Conservation (phyloP, 2,888 invertebrate species). For the Dioctria rufipes region DNA sequence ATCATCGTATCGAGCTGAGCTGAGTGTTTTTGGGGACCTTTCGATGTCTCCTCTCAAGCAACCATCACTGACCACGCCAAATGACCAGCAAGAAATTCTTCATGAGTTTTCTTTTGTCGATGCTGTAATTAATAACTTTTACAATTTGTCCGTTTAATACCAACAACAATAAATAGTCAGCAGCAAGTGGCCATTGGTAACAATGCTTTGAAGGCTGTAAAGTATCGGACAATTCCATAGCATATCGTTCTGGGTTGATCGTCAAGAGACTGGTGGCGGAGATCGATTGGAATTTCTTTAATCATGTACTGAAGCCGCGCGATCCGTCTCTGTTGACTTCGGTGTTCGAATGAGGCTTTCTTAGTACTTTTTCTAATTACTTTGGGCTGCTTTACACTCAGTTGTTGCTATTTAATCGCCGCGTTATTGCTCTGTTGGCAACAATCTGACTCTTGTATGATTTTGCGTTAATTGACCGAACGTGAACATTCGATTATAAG, state of each 20-base stretch:
- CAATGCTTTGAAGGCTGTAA: slow-evolving; percentile 29
- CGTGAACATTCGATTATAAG: slow-evolving; percentile 46
- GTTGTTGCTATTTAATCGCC: slow-evolving; percentile 34
- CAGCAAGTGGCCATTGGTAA: slow-evolving; percentile 13
- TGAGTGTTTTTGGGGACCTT: slow-evolving; percentile 4
- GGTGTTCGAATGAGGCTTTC: slow-evolving; percentile 32
- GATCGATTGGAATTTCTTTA: slow-evolving; percentile 53
- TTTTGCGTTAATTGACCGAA: slow-evolving; percentile 53
- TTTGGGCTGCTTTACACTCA: slow-evolving; percentile 44
- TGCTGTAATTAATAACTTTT: slow-evolving; percentile 53
- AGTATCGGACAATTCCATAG: slow-evolving; percentile 15
- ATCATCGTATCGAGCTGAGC: background rate
- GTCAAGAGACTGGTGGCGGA: slow-evolving; percentile 28
- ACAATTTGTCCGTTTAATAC: slow-evolving; percentile 51
- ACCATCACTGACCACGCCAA: slow-evolving; percentile 41
- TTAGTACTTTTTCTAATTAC: slow-evolving; percentile 51
- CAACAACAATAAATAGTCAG: slow-evolving; percentile 39
- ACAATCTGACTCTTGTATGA: slow-evolving; percentile 45
- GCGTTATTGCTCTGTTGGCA: slow-evolving; percentile 49
- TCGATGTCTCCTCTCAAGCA: slow-evolving; percentile 7
- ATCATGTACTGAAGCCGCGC: slow-evolving; percentile 34
- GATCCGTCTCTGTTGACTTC: background rate
- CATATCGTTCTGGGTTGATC: slow-evolving; percentile 18
- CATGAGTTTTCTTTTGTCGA: slow-evolving; percentile 24
- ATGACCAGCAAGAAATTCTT: slow-evolving; percentile 39